A percentile compares a stretch with the other conserved stretches of the same genome.
phyloP scores from a whole-genome alignment of 2,888 invertebrate genomes.

The Acleris cristana region DNA sequence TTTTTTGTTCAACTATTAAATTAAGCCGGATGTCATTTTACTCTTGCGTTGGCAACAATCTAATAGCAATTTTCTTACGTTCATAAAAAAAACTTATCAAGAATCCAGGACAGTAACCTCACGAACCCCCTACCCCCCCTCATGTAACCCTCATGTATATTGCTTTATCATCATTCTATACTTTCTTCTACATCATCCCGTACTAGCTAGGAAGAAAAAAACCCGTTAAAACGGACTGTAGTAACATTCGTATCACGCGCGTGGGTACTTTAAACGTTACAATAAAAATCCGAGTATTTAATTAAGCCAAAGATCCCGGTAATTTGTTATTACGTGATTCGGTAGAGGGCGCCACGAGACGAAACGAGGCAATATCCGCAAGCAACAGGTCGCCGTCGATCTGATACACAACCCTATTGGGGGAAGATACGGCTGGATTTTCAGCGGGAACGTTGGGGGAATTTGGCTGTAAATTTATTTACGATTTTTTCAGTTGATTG shows the following conservation, averaged over 20 bases:
- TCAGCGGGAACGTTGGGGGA: conserved; percentile 37
- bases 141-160: not conserved
- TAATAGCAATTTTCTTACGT: too few relatives aligned
- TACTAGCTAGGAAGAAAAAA: too few relatives aligned
- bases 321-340: conserved; percentile 71
- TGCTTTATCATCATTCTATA: not conserved
- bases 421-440: conserved; percentile 6
- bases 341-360: conserved; percentile 62
- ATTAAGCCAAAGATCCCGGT: conserved; percentile 69
- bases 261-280: conserved; percentile 16
- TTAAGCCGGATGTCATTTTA: too few relatives aligned
- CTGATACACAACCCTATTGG: conserved; percentile 8
- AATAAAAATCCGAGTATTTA: conserved; percentile 58
- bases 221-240: too few relatives aligned
- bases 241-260: not conserved
- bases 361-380: conserved; percentile 75
- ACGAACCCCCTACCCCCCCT: not conserved
- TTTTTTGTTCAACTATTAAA: too few relatives aligned
- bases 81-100: too few relatives aligned
- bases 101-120: not conserved
- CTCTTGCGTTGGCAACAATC: too few relatives aligned
- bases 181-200: too few relatives aligned
- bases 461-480: conserved; percentile 52
- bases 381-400: conserved; percentile 66
- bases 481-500: conserved; percentile 41